These are phyloP conservation scores for Ganaspis brasiliensis DNA, from an alignment of 2,888 invertebrate genomes.

Conservation along the genomic window DNA sequence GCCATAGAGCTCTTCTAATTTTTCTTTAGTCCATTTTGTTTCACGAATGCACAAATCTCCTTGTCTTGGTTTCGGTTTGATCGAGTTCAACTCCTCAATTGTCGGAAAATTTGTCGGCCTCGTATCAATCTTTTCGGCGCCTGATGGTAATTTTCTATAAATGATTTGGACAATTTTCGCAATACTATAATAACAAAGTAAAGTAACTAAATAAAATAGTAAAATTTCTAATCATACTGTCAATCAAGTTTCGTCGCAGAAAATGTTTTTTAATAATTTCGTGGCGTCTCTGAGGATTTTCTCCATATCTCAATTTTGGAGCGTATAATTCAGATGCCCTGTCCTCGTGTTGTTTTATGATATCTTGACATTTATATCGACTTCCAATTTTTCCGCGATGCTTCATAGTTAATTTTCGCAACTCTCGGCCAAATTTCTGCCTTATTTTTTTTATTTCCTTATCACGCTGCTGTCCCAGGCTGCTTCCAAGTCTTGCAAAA, in stretches of 20 bases:
- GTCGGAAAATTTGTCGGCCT: slow-evolving; percentile 82
- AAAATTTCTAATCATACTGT: slow-evolving; percentile 59
- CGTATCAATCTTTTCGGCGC: slow-evolving; percentile 81
- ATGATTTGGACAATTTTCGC: slow-evolving; percentile 30
- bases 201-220: slow-evolving; percentile 1
- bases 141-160: slow-evolving; percentile 77
- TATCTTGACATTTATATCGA: slow-evolving; percentile 28
- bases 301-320: slow-evolving; percentile 83
- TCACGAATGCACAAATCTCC: slow-evolving; percentile 83
- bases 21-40: slow-evolving; percentile 86
- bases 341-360: slow-evolving; percentile 27
- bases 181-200: neutral
- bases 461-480: slow-evolving; percentile 83
- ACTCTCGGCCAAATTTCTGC: slow-evolving; percentile 77
- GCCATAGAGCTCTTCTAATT: slow-evolving; percentile 83
- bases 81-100: slow-evolving; percentile 81
- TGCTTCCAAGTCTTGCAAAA: slow-evolving; percentile 81
- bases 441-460: slow-evolving; percentile 84
- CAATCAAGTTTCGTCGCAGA: slow-evolving; percentile 55
- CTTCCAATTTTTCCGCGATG: slow-evolving; percentile 71
- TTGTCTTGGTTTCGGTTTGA: slow-evolving; percentile 71
- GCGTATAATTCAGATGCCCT: slow-evolving; percentile 80
- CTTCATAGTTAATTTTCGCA: slow-evolving; percentile 81
- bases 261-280: slow-evolving; percentile 72
- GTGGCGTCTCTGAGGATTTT: slow-evolving; percentile 74